These are phyloP conservation scores for Boleophthalmus pectinirostris DNA, from an alignment of 2,113 vertebrate species.

Conservation along the genomic window DNA sequence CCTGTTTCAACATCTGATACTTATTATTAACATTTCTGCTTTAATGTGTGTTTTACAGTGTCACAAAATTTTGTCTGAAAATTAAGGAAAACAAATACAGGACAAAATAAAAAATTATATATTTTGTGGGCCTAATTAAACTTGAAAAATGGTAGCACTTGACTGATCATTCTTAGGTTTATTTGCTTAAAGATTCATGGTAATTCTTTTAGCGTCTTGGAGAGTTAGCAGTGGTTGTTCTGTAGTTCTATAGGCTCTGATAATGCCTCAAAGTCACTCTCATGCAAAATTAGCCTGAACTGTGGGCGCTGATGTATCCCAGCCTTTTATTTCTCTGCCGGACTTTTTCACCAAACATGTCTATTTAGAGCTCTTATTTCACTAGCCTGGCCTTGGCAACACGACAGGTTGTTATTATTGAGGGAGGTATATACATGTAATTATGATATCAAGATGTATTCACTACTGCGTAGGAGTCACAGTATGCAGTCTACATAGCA, in stretches of 20 bases:
- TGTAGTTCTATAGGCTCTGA: slow-evolving; percentile 69
- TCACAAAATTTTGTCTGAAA: not conserved
- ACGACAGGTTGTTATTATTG: slow-evolving; percentile 65
- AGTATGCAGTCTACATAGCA: slow-evolving; percentile 76
- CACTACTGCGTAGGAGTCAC: slow-evolving; percentile 74
- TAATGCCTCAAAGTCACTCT: slow-evolving; percentile 56
- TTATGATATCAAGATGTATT: slow-evolving; percentile 77
- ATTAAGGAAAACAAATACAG: not conserved
- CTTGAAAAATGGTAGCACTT: slow-evolving; percentile 7
- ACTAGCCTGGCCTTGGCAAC: slow-evolving; percentile 52
- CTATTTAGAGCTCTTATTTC: slow-evolving; percentile 71
- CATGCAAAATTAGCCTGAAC: slow-evolving; percentile 65
- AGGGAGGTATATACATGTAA: slow-evolving; percentile 73
- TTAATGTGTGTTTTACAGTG: not conserved
- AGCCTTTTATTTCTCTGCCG: slow-evolving; percentile 43
- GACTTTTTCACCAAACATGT: slow-evolving; percentile 52
- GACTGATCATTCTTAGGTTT: slow-evolving; percentile 39
- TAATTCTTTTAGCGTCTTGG: slow-evolving; percentile 54
- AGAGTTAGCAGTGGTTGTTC: slow-evolving; percentile 69
- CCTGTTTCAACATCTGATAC: not conserved
- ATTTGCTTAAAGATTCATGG: slow-evolving; percentile 33
- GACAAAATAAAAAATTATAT: slow-evolving; percentile 60
- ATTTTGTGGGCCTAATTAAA: slow-evolving; percentile 24
- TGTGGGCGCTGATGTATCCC: slow-evolving; percentile 37
- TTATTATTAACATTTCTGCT: not conserved